A percentile compares a stretch with the other conserved stretches of the same genome.
phyloP scores from a whole-genome alignment of 2,797 vertebrate species.

The Tragelaphus oryx region DNA sequence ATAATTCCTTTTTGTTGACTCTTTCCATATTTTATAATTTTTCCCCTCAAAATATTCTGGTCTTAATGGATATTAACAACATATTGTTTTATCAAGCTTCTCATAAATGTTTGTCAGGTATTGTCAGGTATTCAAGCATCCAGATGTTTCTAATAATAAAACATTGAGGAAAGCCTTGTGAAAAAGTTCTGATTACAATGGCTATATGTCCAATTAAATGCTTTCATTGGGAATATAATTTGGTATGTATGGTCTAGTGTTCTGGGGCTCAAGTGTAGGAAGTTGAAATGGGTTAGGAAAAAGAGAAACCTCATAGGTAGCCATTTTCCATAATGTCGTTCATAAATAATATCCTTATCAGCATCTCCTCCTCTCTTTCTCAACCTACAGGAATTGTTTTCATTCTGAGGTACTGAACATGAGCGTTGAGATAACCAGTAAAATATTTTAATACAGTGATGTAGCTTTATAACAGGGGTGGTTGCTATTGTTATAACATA shows the following conservation, averaged over 20 bases:
- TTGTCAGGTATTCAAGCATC: not conserved
- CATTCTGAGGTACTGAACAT: not conserved
- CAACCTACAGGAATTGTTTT: not conserved
- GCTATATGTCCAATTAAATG: conserved; percentile 19
- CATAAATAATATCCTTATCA: not conserved
- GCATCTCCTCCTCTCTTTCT: not conserved
- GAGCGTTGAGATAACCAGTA: not conserved
- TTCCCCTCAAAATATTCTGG: not conserved
- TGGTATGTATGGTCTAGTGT: not conserved
- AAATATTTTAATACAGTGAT: not conserved
- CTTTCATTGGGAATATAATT: conserved; percentile 31
- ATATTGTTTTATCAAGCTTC: conserved; percentile 7
- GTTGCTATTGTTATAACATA: not conserved
- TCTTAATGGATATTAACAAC: not conserved
- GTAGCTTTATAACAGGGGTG: not conserved
- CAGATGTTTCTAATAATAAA: conserved; percentile 37
- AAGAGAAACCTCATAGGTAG: not conserved
- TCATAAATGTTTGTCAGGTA: not conserved
- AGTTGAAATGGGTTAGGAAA: not conserved
- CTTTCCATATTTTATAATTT: conserved; percentile 24
- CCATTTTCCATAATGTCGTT: not conserved
- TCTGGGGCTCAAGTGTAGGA: not conserved
- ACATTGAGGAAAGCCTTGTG: not conserved
- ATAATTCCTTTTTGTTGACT: not conserved
- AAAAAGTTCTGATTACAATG: not conserved